These are phyloP conservation scores for Zelleria hepariella DNA, from an alignment of 2,888 invertebrate species.

Conservation along the genomic window DNA sequence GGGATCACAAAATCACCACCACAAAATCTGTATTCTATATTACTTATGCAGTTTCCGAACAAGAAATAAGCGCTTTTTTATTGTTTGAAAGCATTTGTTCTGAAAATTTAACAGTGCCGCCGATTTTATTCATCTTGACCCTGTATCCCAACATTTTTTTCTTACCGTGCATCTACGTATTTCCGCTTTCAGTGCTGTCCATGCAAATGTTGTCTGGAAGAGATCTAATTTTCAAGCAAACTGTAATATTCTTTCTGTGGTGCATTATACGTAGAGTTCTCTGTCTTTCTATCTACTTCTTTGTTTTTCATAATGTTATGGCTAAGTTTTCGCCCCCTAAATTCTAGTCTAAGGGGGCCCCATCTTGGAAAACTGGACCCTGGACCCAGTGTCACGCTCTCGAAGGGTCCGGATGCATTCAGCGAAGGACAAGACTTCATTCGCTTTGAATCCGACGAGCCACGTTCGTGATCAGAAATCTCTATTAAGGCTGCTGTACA, in stretches of 20 bases:
- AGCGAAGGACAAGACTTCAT: constrained; percentile 41
- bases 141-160: no score
- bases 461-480: constrained; percentile 46
- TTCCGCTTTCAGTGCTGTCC: no score
- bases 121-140: no score
- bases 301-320: not conserved
- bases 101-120: no score
- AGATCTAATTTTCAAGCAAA: not conserved
- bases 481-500: constrained; percentile 19
- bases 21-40: no score
- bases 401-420: constrained; percentile 54
- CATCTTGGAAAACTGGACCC: no score
- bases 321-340: not conserved
- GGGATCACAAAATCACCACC: no score
- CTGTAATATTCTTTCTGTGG: not conserved
- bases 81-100: no score
- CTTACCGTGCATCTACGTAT: no score
- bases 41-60: no score
- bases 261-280: not conserved
- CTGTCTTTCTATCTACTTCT: not conserved
- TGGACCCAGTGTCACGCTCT: constrained; percentile 13
- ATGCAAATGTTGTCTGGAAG: not conserved
- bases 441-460: constrained; percentile 49
- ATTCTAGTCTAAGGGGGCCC: no score
- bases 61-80: no score